phyloP scores from a whole-genome alignment of 1,140 invertebrate species.

The Dreissena rostriformis region DNA sequence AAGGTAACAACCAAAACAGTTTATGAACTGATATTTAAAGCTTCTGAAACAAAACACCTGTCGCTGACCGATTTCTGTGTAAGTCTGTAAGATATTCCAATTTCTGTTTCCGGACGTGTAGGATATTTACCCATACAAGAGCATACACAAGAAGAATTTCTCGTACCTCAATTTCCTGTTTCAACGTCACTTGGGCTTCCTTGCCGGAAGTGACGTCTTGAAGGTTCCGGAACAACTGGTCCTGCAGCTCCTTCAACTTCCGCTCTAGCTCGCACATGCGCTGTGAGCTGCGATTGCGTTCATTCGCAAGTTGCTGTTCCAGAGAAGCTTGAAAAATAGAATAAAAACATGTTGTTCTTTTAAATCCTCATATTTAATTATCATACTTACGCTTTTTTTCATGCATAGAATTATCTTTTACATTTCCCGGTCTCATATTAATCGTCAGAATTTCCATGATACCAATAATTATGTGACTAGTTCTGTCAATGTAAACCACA shows the following conservation, averaged over 20 bases:
- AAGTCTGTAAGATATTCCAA: too few relatives aligned
- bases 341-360: background rate
- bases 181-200: background rate
- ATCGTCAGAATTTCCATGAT: background rate
- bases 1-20: background rate
- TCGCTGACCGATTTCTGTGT: background rate
- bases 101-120: background rate
- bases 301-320: background rate
- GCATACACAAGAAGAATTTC: background rate
- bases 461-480: too few relatives aligned
- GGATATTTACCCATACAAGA: background rate
- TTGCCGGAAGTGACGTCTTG: conserved; percentile 14
- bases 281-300: background rate
- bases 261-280: background rate
- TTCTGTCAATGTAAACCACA: background rate
- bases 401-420: background rate
- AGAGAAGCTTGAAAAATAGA: conserved; percentile 6
- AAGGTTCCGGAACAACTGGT: conserved; percentile 9
- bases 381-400: background rate
- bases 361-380: background rate
- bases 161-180: conserved; percentile 28
- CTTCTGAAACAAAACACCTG: background rate
- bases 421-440: background rate
- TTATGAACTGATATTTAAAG: background rate
- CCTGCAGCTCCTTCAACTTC: conserved; percentile 30